These are phyloP conservation scores for Eretmocerus hayati DNA, from an alignment of 2,888 invertebrate genomes.

Conservation along the genomic window DNA sequence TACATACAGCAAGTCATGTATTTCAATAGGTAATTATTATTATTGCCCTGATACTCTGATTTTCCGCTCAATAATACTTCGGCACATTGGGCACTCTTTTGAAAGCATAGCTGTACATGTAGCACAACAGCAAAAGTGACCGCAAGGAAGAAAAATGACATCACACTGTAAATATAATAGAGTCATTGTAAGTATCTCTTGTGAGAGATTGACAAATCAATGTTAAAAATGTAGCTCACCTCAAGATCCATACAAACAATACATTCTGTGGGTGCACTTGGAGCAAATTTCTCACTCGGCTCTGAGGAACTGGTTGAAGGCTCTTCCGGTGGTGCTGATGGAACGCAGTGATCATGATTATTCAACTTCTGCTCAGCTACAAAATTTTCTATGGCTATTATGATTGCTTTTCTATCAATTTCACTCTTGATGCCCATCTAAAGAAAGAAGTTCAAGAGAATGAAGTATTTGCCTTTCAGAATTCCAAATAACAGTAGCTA, in stretches of 20 bases:
- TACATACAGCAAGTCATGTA: background rate
- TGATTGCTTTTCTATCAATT: slow-evolving; percentile 55
- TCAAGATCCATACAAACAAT: slow-evolving; percentile 73
- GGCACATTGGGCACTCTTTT: slow-evolving; percentile 71
- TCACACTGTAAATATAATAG: slow-evolving; percentile 54
- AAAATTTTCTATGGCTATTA: slow-evolving; percentile 59
- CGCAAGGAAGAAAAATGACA: slow-evolving; percentile 79
- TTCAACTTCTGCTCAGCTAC: slow-evolving; percentile 37
- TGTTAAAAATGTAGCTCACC: slow-evolving; percentile 47
- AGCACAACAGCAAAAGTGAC: slow-evolving; percentile 78
- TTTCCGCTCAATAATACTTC: slow-evolving; percentile 62
- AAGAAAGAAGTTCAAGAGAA: too few relatives aligned
- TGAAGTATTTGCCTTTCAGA: too few relatives aligned
- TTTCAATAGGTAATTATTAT: slow-evolving; percentile 18
- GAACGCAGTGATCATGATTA: slow-evolving; percentile 27
- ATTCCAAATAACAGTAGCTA: too few relatives aligned
- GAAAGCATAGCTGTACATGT: slow-evolving; percentile 59
- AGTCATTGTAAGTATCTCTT: background rate
- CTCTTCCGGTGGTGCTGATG: slow-evolving; percentile 35
- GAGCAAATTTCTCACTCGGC: slow-evolving; percentile 20
- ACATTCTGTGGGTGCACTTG: slow-evolving; percentile 59
- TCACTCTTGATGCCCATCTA: slow-evolving; percentile 41
- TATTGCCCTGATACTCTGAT: slow-evolving; percentile 58
- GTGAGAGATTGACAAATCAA: background rate
- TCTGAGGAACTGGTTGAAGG: slow-evolving; percentile 36